Evolutionary conservation across 2,797 vertebrate species (phyloP).

Genomic region (Pseudocheirus occidentalis): DNA sequence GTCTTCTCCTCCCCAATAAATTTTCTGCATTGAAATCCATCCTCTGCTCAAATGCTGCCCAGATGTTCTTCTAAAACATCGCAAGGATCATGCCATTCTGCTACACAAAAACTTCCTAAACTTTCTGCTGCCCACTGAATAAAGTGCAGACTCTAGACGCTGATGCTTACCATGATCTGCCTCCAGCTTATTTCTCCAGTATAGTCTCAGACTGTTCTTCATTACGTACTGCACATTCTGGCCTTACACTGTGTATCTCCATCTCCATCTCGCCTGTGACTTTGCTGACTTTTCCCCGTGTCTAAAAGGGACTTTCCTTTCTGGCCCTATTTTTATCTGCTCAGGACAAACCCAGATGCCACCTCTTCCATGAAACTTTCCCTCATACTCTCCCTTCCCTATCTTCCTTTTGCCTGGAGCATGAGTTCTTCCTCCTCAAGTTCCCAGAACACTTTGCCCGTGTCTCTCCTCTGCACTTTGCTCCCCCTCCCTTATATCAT

Average conservation of each 20-base stretch:
- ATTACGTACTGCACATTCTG: background rate
- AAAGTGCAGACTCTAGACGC: background rate
- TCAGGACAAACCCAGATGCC: background rate
- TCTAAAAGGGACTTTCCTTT: background rate
- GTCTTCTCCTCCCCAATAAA: background rate
- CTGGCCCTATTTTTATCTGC: background rate
- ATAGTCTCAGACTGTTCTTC: background rate
- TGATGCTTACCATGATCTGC: background rate
- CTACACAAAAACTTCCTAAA: background rate
- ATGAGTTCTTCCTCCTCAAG: background rate
- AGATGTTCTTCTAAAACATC: background rate
- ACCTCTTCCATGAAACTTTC: background rate
- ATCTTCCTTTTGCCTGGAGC: background rate
- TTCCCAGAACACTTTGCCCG: background rate
- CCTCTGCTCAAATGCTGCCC: background rate
- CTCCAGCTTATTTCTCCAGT: no score
- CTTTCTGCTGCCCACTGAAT: background rate
- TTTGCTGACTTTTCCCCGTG: background rate
- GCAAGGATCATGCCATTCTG: background rate
- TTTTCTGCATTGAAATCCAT: background rate
- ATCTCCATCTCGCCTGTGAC: background rate
- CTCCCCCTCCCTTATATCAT: background rate
- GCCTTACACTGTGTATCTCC: background rate
- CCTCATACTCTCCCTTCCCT: background rate
- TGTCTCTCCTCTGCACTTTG: rapidly evolving